Base-by-base conservation (phyloP, 1,140 invertebrate genomes). In the Drosophila varians region DNA sequence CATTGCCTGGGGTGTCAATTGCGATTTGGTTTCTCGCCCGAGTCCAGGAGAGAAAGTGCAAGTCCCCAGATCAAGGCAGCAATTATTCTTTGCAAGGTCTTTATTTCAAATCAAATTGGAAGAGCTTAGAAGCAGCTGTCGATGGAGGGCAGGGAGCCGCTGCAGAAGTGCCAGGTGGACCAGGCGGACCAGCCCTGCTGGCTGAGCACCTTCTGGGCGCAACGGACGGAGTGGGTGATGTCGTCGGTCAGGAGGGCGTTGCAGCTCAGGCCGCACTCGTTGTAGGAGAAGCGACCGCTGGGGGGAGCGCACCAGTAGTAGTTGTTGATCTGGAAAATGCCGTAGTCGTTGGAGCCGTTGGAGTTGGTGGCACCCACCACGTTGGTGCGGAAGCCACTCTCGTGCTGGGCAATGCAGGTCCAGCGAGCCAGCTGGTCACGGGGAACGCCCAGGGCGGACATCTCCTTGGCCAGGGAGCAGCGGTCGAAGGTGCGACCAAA, bases 31-130 rank as follows among this genome's bases (percentile, higher is more conserved):
- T 38, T 14, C 36, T 38, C 36, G 36, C 4, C 36, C 28, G 12
- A 7, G 19, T 31, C 9, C n/a, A 11, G 9, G 28, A 18, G 68
- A 23, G 69, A 72, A 72, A 72, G 55, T 52, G 55, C 28, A 12
- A 64, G 9, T 16, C 26, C 18, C 21, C 7, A 43, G 12, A 56
- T 28, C 23, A 40, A 28, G 21, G 48, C 14, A 31, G 25, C 26
- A 48, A 36, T 69, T 65, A 23, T 42, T 47, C 5, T 3, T 66
- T n/a, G 28, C 54, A 25, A 26, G 26, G 43, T 48, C 18, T 69
- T 69, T 45, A 56, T 48, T 69, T 47, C n/a, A 52, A 66, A 25
- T 48, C 31, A 34, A 12, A 5, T 4, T 14, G 12, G 36, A 6
- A 12, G n/a, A 38, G 36, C 38, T 42, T 42, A 42, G 38, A 16